phyloP scores from a whole-genome alignment of 2,888 invertebrate genomes.

The Hemistola chrysoprasaria region DNA sequence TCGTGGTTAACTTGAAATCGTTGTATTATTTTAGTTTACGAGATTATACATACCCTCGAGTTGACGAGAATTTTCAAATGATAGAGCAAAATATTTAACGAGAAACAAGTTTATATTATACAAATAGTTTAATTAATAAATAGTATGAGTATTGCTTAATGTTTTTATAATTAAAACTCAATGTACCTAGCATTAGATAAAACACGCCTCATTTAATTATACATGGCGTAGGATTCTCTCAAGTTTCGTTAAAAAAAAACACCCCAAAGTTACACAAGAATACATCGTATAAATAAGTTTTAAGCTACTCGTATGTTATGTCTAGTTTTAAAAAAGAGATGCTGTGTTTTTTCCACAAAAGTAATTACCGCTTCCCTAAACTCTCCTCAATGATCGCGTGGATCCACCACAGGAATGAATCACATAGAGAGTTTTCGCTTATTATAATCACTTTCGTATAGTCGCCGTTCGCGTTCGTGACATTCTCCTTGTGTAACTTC shows the following conservation, averaged over 20 bases:
- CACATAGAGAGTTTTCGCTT: too few relatives aligned
- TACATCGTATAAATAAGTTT: constrained; percentile 23
- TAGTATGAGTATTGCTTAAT: constrained; percentile 64
- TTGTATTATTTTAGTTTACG: constrained; percentile 29
- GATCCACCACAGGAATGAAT: too few relatives aligned
- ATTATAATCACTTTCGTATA: too few relatives aligned
- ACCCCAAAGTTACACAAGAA: constrained; percentile 11
- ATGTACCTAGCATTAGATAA: constrained; percentile 30
- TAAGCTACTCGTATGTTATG: too few relatives aligned
- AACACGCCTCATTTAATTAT: constrained; percentile 42
- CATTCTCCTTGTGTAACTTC: too few relatives aligned
- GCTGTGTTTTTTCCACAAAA: too few relatives aligned
- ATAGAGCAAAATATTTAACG: constrained; percentile 10
- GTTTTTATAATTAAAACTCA: constrained; percentile 52
- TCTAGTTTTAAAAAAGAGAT: too few relatives aligned
- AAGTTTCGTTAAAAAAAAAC: constrained; percentile 28
- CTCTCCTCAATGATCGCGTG: too few relatives aligned
- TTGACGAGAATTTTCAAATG: constrained; percentile 5
- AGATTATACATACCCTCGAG: constrained; percentile 13
- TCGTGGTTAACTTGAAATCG: constrained; percentile 24
- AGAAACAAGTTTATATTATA: constrained; percentile 5
- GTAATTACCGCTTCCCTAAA: too few relatives aligned
- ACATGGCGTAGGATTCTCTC: constrained; percentile 51
- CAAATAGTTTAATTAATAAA: constrained; percentile 22
- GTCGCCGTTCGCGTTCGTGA: too few relatives aligned